Evolutionary conservation across 2,888 invertebrate genomes (phyloP).

Genomic region (Aplocera efformata): DNA sequence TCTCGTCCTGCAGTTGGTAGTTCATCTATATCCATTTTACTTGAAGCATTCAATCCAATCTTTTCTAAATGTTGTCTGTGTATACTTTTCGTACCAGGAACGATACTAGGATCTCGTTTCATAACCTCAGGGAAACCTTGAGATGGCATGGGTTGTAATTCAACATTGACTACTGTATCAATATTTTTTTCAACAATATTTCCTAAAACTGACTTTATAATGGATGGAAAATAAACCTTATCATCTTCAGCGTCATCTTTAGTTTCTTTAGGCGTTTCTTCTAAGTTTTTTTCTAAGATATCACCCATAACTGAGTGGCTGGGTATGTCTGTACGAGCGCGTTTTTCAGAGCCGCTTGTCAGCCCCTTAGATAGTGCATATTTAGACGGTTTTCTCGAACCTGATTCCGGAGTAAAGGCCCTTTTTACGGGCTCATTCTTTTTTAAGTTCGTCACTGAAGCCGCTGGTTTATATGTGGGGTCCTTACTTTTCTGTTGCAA

Average conservation of each 20-base stretch:
- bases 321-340: conserved; percentile 46
- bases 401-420: conserved; percentile 27
- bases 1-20: too few relatives aligned
- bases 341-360: conserved; percentile 58
- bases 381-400: conserved; percentile 57
- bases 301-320: conserved; percentile 45
- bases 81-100: conserved; percentile 64
- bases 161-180: conserved; percentile 34
- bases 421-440: conserved; percentile 47
- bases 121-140: conserved; percentile 76
- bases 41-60: conserved; percentile 17
- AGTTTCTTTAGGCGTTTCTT: conserved; percentile 21
- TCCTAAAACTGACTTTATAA: conserved; percentile 70
- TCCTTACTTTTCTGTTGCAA: conserved; percentile 77
- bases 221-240: conserved; percentile 67
- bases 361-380: conserved; percentile 66
- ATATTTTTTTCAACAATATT: conserved; percentile 79
- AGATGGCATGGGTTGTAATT: conserved; percentile 48
- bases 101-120: conserved; percentile 51
- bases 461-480: conserved; percentile 81
- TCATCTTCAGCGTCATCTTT: conserved; percentile 50
- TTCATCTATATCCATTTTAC: conserved; percentile 52
- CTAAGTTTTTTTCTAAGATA: conserved; percentile 55
- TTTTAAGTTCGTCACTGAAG: conserved; percentile 77
- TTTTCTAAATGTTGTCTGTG: conserved; percentile 65